Evolutionary conservation across 2,888 invertebrate genomes (phyloP).

Genomic region (Lasioglossum villosulum): DNA sequence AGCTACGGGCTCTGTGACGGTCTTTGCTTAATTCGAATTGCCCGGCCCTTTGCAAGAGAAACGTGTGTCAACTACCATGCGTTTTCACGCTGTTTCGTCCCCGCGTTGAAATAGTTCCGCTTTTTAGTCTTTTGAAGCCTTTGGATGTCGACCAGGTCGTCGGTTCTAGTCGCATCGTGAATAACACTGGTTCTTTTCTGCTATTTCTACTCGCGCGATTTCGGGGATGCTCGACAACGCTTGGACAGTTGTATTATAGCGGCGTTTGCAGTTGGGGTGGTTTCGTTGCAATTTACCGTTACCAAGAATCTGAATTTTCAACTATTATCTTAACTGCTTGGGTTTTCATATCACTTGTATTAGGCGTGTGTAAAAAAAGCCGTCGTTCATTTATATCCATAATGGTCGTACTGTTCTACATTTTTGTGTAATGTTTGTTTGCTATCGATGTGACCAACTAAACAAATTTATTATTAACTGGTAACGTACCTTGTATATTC

Average conservation of each 20-base stretch:
- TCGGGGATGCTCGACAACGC: neutral
- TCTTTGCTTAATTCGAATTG: neutral
- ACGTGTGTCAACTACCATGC: neutral
- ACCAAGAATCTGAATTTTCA: neutral
- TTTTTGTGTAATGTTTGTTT: no score
- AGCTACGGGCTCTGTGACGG: neutral
- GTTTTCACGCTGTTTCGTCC: neutral
- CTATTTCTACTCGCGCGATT: neutral
- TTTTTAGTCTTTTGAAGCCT: neutral
- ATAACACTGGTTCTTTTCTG: neutral
- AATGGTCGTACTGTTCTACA: neutral
- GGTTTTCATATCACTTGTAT: neutral
- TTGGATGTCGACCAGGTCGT: neutral
- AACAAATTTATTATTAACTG: neutral
- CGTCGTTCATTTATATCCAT: no score
- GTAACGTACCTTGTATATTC: neutral
- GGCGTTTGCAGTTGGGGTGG: neutral
- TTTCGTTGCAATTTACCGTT: neutral
- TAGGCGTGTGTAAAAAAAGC: no score
- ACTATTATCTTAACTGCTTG: neutral
- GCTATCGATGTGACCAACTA: neutral
- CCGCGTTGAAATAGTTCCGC: neutral
- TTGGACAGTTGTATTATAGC: neutral
- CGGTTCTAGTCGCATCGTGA: neutral
- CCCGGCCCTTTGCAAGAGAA: neutral